Evolutionary conservation across 2,113 vertebrate species (phyloP), one percentile per base, ranked within the genome.

Genomic region (Fregata magnificens): DNA sequence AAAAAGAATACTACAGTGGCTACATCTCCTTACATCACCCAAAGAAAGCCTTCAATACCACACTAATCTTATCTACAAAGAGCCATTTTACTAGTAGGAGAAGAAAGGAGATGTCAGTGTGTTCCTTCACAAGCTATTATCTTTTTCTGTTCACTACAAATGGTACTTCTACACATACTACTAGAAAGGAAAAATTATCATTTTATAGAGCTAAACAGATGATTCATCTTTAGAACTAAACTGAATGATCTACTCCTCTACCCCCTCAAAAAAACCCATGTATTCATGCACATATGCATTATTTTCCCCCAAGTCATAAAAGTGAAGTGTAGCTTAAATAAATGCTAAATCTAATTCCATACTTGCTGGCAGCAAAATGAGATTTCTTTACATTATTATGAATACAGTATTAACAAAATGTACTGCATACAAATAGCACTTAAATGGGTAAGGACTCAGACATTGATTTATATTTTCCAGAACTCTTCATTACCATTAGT

Each of bases 281-380:
- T 36, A 50, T 81, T 94, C n/a, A 61, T 40, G 31, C 26, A 65
- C 63, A 82, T 12, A 47, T 9, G 31, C 12, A 52, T 62, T 56
- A 63, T 72, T 90, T 89, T 61, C 15, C 25, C 19, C 15, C 56
- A 49, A 63, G 49, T 67, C 45, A 80, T 85, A 86, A 88, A 72
- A 65, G 19, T 82, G 73, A 96, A 96, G 31, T n/a, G 66, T 69
- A 52, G 53, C 73, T 90, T 71, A 87, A 89, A 96, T 74, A 76
- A 61, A 83, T 69, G 32, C 17, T 90, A 82, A 76, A 79, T 91
- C 36, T 93, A 78, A 92, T 82, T 92, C 62, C 22, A 55, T n/a
- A 7, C 6, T 94, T 6, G n/a, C 26, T 80, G 31, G 44, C 13
- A 90, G 44, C 11, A 93, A 93, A 93, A 69, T 69, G 6, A 72